Base-by-base conservation (phyloP, 2,888 invertebrate genomes). In the Dyspetes luteomarginatus region DNA sequence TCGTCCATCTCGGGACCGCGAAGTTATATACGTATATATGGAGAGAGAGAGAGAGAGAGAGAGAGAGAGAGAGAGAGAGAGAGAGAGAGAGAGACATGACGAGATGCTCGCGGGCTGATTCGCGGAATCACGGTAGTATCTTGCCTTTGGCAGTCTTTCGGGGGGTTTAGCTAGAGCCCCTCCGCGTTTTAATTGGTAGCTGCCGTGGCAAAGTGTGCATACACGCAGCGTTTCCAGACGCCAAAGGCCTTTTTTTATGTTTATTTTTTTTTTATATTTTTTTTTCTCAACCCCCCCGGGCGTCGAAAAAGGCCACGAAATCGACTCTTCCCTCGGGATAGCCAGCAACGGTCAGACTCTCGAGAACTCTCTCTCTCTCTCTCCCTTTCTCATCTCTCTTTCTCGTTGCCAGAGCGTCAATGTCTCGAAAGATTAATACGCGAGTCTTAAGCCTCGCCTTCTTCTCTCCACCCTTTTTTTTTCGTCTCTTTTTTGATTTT, bases 351-450 rank as follows among this genome's bases (percentile, higher is more conserved):
- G 69, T 64, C 22, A 48, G 43, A 73, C 22, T 19, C 17, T 17
- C 15, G 62, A 41, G 62, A 41, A 48, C 58, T 30, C 4, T 7
- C 36, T 28, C n/a, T 15, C 12, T 0, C 19, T 19, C 19, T 30
- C 58, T 24, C 41, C 4, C 22, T n/a, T n/a, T n/a, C n/a, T n/a
- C n/a, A n/a, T n/a, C n/a, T n/a, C n/a, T n/a, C n/a, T 62, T 19
- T 24, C 45, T 43, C 9, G 22, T 55, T 60, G 50, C 28, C 81
- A 55, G 83, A 84, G 82, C 89, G 88, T 90, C 89, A 89, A 87
- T 89, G 89, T 89, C 88, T 84, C 74, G 83, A 78, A 85, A 90
- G 89, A 90, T 90, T 90, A 89, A 90, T 89, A 86, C 82, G 81
- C 82, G 24, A 77, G 36, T 30, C 64, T 65, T 19, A 15, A 52